Evolutionary conservation across 2,113 vertebrate genomes (phyloP).

Genomic region (Pantherophis guttatus): DNA sequence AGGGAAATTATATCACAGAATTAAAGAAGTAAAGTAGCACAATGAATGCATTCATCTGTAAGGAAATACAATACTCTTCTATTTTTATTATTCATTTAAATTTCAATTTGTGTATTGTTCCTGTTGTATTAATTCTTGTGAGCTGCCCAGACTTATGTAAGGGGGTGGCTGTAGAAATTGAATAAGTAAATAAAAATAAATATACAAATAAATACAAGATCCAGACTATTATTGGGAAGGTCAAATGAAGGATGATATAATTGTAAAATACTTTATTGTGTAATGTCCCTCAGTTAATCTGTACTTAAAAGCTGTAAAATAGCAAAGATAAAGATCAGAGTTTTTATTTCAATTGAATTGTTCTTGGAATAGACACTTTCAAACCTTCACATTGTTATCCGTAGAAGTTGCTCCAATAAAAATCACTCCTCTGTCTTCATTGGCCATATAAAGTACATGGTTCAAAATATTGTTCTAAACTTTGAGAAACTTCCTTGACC

Average conservation of each 20-base stretch:
- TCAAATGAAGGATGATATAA: not conserved
- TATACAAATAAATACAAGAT: not conserved
- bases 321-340: not conserved
- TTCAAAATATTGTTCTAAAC: not conserved
- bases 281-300: not conserved
- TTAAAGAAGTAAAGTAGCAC: not conserved
- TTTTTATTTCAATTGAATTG: not conserved
- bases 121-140: not conserved
- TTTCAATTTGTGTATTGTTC: not conserved
- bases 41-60: not conserved
- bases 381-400: not conserved
- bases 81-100: not conserved
- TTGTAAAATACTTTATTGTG: not conserved
- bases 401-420: not conserved
- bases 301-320: not conserved
- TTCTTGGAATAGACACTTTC: not conserved
- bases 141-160: not conserved
- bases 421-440: not conserved
- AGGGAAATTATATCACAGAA: not conserved
- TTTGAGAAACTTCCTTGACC: slow-evolving; percentile 1
- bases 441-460: not conserved
- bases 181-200: not conserved
- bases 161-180: not conserved
- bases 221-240: not conserved
- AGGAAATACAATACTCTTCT: not conserved